Evolutionary conservation across 2,113 vertebrate species (phyloP), one percentile per base, ranked within the genome.

Genomic region (Astatotilapia flaviijosephi): DNA sequence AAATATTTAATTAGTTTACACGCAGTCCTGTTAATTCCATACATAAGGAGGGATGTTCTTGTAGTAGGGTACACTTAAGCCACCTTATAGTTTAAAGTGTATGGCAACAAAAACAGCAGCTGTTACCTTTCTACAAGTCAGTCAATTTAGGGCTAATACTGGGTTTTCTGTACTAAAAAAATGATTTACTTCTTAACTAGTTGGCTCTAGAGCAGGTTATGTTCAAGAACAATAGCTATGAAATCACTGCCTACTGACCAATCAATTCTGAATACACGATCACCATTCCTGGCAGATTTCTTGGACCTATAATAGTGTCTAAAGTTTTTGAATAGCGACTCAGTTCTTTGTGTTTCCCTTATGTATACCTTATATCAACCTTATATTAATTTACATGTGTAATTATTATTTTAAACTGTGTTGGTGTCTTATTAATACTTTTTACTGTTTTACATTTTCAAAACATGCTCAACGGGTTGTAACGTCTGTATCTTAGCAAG

Each of bases 21-120:
- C 0, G 3, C 15, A 31, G 70, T 0, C 70, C 14, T 19, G 9
- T 19, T 28, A 0, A 4, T 28, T 28, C 42, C 42, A 19, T 12
- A 47, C 19, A 47, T 49, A 19, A 1, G 26, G 15, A 31, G 45
- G 42, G 12, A 77, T 2, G 6, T 65, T 65, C 60, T 65, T 65
- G 31, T 65, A 35, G 58, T 2, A 65, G 21, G n/a, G n/a, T 26
- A 35, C 37, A 15, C 5, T 26, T 15, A 23, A 23, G 5, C 21
- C n/a, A 73, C 37, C 13, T 73, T 37, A 68, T 37, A 37, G 1
- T 73, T 26, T 73, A 15, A 42, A 42, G n/a, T 26, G 13, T 70
- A 5, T 73, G 8, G 4, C 37, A 73, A 73, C 37, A 73, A 45
- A 73, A 9, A 73, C 21, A 10, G 21, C 21, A 45, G 15, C 33